A percentile compares a stretch with the other conserved stretches of the same genome.
Evolutionary conservation across 2,888 invertebrate genomes (phyloP).

Genomic region (Mythimna impura): DNA sequence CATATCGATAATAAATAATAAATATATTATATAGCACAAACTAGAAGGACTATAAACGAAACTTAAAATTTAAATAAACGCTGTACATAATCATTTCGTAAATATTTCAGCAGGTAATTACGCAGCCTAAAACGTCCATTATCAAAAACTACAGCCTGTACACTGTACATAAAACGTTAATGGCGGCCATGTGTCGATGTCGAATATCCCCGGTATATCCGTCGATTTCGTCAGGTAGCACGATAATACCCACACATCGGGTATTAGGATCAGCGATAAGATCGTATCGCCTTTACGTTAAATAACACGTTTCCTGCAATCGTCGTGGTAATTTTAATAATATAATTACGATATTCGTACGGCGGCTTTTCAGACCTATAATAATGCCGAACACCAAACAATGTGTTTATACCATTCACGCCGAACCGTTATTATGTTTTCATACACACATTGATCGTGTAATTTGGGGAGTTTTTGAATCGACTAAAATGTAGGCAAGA

Average conservation of each 20-base stretch:
- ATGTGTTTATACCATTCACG: conserved; percentile 68
- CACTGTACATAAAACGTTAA: conserved; percentile 72
- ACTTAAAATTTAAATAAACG: not conserved
- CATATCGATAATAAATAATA: not conserved
- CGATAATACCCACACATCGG: conserved; percentile 90
- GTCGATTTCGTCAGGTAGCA: conserved; percentile 85
- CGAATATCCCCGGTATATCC: conserved; percentile 80
- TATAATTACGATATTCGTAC: conserved; percentile 87
- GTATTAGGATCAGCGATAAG: conserved; percentile 89
- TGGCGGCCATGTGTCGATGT: conserved; percentile 78
- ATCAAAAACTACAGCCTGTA: conserved; percentile 69
- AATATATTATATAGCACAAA: not conserved
- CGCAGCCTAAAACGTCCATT: conserved; percentile 5
- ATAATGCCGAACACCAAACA: conserved; percentile 78
- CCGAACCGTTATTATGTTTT: conserved; percentile 72
- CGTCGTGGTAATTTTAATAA: conserved; percentile 89
- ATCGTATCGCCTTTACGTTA: conserved; percentile 87
- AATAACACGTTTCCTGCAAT: conserved; percentile 90
- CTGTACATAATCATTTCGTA: not conserved
- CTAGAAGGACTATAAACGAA: not conserved
- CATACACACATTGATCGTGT: conserved; percentile 57
- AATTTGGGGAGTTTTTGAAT: conserved; percentile 55
- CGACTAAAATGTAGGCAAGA: conserved; percentile 25
- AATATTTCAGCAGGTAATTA: not conserved
- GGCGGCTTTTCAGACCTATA: conserved; percentile 82